phyloP scores from a whole-genome alignment of 2,888 invertebrate genomes.

The Cataglyphis cursor region DNA sequence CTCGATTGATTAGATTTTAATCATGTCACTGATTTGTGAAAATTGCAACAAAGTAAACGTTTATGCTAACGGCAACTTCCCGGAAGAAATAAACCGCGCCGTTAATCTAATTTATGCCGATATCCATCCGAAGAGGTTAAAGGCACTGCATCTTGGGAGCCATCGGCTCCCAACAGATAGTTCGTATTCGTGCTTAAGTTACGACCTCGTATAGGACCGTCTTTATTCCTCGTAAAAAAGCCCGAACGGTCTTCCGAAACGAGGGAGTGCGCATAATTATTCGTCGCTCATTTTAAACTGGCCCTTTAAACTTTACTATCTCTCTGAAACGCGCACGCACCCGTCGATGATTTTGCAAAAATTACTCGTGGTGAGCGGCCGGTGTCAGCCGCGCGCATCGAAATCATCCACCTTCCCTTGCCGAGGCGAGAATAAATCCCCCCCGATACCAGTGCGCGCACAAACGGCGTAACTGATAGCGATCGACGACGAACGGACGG shows the following conservation, averaged over 20 bases:
- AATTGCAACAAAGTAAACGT: slow-evolving; percentile 60
- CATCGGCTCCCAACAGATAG: slow-evolving; percentile 75
- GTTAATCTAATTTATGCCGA: slow-evolving; percentile 78
- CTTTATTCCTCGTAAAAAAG: slow-evolving; percentile 78
- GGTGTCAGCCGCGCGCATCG: slow-evolving; percentile 3
- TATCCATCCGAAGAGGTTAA: slow-evolving; percentile 73
- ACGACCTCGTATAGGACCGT: slow-evolving; percentile 73
- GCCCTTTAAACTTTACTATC: slow-evolving; percentile 74
- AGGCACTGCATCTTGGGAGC: slow-evolving; percentile 74
- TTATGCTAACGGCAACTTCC: slow-evolving; percentile 64
- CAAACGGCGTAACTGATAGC: slow-evolving; percentile 46
- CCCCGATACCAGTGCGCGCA: slow-evolving; percentile 8
- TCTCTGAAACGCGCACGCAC: slow-evolving; percentile 59
- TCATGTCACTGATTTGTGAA: slow-evolving; percentile 57
- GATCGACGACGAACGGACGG: slow-evolving; percentile 32
- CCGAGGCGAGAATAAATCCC: slow-evolving; percentile 10
- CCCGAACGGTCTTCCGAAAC: slow-evolving; percentile 73
- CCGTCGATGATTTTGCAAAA: slow-evolving; percentile 69
- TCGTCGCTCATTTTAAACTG: slow-evolving; percentile 72
- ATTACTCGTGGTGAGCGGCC: slow-evolving; percentile 61
- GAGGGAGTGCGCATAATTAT: slow-evolving; percentile 76
- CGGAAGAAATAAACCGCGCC: slow-evolving; percentile 72
- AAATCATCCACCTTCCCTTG: neutral
- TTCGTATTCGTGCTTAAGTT: slow-evolving; percentile 77
- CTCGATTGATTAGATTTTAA: slow-evolving; percentile 23